Evolutionary conservation across 2,797 vertebrate species (phyloP).

Genomic region (Iguana delicatissima): DNA sequence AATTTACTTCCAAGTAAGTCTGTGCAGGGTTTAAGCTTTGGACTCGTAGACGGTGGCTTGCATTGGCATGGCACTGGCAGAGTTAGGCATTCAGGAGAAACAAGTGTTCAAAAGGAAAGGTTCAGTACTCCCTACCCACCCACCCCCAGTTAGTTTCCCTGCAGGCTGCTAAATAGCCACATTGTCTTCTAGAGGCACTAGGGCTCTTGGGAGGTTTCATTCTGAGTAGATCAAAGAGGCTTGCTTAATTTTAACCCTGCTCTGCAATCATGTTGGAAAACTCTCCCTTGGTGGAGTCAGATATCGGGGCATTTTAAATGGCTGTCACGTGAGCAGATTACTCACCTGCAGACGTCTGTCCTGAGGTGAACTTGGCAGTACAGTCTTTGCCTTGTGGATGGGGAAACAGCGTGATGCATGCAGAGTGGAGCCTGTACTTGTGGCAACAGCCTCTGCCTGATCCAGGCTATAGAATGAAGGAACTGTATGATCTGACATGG

Average conservation of each 20-base stretch:
- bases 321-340: constrained; percentile 37
- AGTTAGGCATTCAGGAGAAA: constrained; percentile 8
- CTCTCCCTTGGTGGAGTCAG: background rate
- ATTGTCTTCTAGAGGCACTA: constrained; percentile 27
- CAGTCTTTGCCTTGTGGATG: background rate
- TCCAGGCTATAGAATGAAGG: background rate
- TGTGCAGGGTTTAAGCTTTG: background rate
- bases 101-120: background rate
- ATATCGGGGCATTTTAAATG: background rate
- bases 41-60: background rate
- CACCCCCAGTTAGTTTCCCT: background rate
- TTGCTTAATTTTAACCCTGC: constrained; percentile 17
- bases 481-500: background rate
- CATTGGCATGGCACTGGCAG: background rate
- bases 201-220: constrained; percentile 11
- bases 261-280: constrained; percentile 30
- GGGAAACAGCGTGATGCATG: background rate
- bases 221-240: constrained; percentile 17
- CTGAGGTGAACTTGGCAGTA: constrained; percentile 26
- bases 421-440: background rate
- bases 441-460: background rate
- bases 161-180: constrained; percentile 18
- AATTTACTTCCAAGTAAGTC: background rate
- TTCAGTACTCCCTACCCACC: background rate
- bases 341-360: constrained; percentile 33